Evolutionary conservation across 2,113 vertebrate genomes (phyloP).

Genomic region (Tragelaphus imberbis): DNA sequence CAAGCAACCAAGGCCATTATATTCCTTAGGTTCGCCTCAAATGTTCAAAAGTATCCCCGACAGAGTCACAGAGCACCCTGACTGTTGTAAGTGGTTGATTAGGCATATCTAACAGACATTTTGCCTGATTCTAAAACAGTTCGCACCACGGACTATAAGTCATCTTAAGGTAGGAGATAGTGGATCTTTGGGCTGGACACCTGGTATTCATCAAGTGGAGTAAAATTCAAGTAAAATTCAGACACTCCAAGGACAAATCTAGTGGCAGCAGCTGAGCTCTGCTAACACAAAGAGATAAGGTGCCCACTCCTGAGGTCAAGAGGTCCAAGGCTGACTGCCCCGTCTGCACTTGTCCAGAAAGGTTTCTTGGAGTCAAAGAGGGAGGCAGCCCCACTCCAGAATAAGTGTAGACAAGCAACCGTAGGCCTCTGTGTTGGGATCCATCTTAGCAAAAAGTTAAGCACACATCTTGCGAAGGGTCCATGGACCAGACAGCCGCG

Average conservation of each 20-base stretch:
- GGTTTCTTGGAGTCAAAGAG: background rate
- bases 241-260: background rate
- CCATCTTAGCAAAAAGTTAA: background rate
- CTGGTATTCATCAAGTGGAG: background rate
- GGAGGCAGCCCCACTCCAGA: background rate
- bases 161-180: background rate
- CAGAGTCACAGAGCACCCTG: background rate
- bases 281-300: background rate
- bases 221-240: background rate
- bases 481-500: background rate
- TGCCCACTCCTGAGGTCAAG: background rate
- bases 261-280: background rate
- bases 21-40: background rate
- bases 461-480: background rate
- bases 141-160: background rate
- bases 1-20: background rate
- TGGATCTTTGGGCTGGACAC: background rate
- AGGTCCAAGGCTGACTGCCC: background rate
- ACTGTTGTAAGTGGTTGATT: background rate
- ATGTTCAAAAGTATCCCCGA: background rate
- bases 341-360: background rate
- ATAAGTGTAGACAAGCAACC: background rate
- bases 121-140: background rate
- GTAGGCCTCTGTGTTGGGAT: background rate
- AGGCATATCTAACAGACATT: background rate